phyloP scores from a whole-genome alignment of 2,113 vertebrate genomes.

The Thermophis baileyi region DNA sequence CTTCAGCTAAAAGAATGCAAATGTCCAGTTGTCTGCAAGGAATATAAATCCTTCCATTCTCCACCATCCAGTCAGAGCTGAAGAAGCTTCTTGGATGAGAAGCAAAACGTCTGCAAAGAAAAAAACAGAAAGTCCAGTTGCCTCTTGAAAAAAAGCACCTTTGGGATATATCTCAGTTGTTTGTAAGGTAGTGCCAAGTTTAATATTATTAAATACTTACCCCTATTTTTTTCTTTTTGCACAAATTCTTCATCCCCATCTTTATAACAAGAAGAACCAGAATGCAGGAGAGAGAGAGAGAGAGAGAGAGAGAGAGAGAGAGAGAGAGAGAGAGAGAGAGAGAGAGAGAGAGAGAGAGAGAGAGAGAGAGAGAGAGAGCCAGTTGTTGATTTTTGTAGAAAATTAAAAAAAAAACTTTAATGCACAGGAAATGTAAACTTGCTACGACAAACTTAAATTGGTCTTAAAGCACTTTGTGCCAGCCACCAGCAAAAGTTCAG shows the following conservation, averaged over 20 bases:
- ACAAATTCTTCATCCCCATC: not conserved
- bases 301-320: no score
- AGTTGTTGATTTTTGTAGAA: not conserved
- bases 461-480: not conserved
- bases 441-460: slow-evolving; percentile 43
- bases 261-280: not conserved
- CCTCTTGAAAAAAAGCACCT: no score
- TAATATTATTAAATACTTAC: slow-evolving; percentile 31
- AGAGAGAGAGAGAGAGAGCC: not conserved
- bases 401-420: not conserved
- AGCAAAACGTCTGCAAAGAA: no score
- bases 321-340: no score
- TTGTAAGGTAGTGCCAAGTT: slow-evolving; percentile 42
- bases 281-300: not conserved
- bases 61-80: no score
- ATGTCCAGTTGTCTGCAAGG: no score
- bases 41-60: no score
- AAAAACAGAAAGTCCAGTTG: no score
- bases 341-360: no score
- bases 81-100: no score
- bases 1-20: no score
- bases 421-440: slow-evolving; percentile 10
- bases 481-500: slow-evolving; percentile 37
- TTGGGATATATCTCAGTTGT: not conserved
- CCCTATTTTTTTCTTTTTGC: slow-evolving; percentile 14